Evolutionary conservation across 2,888 invertebrate species (phyloP), one percentile per base, ranked within the genome.

Genomic region (Megaustenia siamemsis): DNA sequence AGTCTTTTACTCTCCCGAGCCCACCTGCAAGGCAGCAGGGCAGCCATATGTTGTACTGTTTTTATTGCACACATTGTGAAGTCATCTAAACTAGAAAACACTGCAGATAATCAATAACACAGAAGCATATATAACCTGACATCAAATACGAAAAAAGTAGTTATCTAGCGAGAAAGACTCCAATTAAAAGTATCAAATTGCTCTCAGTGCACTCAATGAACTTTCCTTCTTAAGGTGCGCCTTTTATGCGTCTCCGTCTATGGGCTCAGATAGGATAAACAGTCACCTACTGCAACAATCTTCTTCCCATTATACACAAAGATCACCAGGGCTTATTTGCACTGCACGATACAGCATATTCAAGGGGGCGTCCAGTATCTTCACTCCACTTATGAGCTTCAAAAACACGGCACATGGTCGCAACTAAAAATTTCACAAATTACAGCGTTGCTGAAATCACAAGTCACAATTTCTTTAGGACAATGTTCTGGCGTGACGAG

Each of bases 241-340:
- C n/a, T 71, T 5, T n/a, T 10, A 6, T 43, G n/a, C 12, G 43
- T 71, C 71, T 40, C 71, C 71, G n/a, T n/a, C 71, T 71, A 28
- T 43, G 43, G 28, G 45, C 43, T 12, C 43, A 43, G 45, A 71
- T n/a, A 71, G 71, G 28, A 71, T 43, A 71, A n/a, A 40, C 24
- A 28, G 71, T 43, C 43, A 71, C 43, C 71, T n/a, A 45, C 71
- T 43, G 43, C 71, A n/a, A n/a, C 45, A 71, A 71, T 71, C 71
- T 71, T 71, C 43, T 71, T 45, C 71, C n/a, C 71, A n/a, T 43
- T 43, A 45, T 6, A n/a, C 71, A 43, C 0, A 71, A 71, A 43
- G 71, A 71, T 71, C 71, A 28, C 71, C n/a, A 24, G 71, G 43
- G 43, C 71, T n/a, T 71, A 71, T 71, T 71, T 71, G 71, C 71